Conservation (phyloP, 1,140 invertebrate species). For the Leucophenga varia region DNA sequence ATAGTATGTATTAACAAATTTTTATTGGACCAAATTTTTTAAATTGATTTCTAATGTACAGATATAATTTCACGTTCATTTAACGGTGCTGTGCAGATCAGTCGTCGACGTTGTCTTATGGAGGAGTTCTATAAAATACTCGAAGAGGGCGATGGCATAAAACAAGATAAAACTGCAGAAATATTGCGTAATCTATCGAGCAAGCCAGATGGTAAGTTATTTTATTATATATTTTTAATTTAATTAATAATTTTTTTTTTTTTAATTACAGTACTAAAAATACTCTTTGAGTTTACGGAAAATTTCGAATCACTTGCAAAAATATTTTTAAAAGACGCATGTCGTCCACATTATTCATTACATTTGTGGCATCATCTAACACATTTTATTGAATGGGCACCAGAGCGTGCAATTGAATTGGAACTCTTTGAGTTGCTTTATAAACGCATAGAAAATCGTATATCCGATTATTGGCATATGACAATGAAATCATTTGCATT, state of each 20-base stretch:
- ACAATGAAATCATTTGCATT: slow-evolving; percentile 41
- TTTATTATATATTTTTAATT: not conserved
- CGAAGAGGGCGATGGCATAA: not conserved
- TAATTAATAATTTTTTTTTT: not conserved
- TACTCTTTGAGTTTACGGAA: slow-evolving; percentile 21
- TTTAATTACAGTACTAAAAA: slow-evolving; percentile 20
- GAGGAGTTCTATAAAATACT: slow-evolving; percentile 40
- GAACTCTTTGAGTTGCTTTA: slow-evolving; percentile 42
- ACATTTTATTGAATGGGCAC: slow-evolving; percentile 32
- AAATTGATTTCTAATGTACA: not conserved
- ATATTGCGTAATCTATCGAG: slow-evolving; percentile 35
- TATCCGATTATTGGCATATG: slow-evolving; percentile 27
- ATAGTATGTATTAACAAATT: slow-evolving; percentile 14
- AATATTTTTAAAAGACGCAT: slow-evolving; percentile 33
- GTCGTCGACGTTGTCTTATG: slow-evolving; percentile 23
- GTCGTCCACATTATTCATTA: slow-evolving; percentile 20
- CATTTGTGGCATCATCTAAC: slow-evolving; percentile 40
- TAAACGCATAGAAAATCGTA: slow-evolving; percentile 18
- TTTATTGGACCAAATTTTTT: not conserved
- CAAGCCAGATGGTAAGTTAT: slow-evolving; percentile 30
- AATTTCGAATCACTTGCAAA: slow-evolving; percentile 19
- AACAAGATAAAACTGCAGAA: slow-evolving; percentile 25
- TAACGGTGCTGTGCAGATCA: slow-evolving; percentile 36
- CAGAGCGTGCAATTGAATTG: slow-evolving; percentile 27
- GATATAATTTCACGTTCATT: slow-evolving; percentile 34